phyloP scores from a whole-genome alignment of 2,797 vertebrate species.

The Alcedo atthis region DNA sequence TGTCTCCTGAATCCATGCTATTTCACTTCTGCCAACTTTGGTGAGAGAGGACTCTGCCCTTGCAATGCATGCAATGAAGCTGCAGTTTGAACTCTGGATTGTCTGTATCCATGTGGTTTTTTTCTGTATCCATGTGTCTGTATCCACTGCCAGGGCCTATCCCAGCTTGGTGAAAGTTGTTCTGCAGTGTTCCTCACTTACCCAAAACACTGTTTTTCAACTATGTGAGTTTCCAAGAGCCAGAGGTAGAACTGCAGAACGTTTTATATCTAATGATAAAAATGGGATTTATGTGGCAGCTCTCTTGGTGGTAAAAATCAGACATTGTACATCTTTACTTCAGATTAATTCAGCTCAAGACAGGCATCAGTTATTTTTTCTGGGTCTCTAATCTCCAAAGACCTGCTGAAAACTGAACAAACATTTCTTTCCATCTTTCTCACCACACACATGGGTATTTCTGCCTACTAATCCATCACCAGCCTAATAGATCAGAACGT shows the following conservation, averaged over 20 bases:
- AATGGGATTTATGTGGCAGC: not conserved
- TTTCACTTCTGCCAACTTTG: not conserved
- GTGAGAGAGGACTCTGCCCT: not conserved
- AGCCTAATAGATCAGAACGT: constrained; percentile 7
- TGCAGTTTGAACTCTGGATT: not conserved
- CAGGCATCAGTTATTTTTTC: constrained; percentile 19
- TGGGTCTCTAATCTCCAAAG: constrained; percentile 34
- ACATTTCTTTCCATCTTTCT: constrained; percentile 4
- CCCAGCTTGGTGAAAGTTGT: not conserved
- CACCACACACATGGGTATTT: not conserved
- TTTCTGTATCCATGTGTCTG: too few species aligned
- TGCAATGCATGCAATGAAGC: not conserved
- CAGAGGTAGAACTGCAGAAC: not conserved
- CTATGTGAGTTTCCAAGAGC: not conserved
- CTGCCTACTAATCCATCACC: not conserved
- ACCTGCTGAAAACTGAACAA: constrained; percentile 4
- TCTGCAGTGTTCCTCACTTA: not conserved
- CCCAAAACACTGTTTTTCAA: not conserved
- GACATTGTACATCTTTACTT: not conserved
- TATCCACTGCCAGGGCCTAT: not conserved
- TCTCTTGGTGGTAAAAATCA: constrained; percentile 5
- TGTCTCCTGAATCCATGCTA: not conserved
- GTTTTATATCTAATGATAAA: not conserved
- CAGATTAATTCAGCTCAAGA: constrained; percentile 22
- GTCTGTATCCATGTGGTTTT: not conserved